Conservation (phyloP, 2,888 invertebrate species). For the Lutraria lutraria region DNA sequence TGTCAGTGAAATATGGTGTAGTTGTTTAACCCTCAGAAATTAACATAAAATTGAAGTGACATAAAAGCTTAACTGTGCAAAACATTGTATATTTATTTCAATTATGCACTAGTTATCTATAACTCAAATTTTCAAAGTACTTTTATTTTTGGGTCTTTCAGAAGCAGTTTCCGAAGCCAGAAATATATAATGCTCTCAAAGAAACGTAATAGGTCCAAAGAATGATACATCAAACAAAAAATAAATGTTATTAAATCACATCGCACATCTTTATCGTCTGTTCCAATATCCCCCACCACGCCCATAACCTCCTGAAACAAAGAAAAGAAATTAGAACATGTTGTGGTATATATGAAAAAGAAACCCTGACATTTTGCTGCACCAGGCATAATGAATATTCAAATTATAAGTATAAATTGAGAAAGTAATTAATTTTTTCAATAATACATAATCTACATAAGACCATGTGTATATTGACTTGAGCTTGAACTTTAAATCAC, state of each 20-base stretch:
- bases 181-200: neutral
- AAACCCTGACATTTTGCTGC: no score
- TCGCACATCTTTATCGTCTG: neutral
- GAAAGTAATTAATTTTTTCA: no score
- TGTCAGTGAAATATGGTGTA: no score
- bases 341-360: no score
- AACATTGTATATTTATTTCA: neutral
- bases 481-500: no score
- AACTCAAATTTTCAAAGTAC: neutral
- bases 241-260: neutral
- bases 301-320: conserved; percentile 33
- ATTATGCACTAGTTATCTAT: neutral
- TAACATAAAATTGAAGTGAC: neutral
- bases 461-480: no score
- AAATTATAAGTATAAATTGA: no score
- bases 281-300: conserved; percentile 40
- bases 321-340: neutral
- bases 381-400: no score
- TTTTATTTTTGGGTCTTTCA: neutral
- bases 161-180: neutral
- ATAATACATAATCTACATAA: no score
- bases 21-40: no score
- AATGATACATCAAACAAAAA: neutral
- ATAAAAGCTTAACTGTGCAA: neutral
- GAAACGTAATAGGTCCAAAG: neutral